These are phyloP conservation scores for Silurus meridionalis DNA, from an alignment of 2,113 vertebrate genomes.

Conservation along the genomic window DNA sequence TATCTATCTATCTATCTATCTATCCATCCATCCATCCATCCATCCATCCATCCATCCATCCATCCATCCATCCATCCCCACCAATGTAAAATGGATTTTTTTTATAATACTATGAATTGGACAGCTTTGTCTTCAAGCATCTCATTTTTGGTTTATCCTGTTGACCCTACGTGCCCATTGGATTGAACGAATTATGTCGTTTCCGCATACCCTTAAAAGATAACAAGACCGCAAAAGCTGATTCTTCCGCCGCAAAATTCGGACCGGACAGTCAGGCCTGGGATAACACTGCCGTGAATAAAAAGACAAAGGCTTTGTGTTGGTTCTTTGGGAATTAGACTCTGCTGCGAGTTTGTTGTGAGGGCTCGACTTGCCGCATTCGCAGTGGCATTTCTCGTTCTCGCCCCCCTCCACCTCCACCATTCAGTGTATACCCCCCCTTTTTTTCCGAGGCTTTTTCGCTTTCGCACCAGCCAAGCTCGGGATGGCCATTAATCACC, in stretches of 20 bases:
- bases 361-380: slow-evolving; percentile 18
- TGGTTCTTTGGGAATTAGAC: slow-evolving; percentile 3
- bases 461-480: slow-evolving; percentile 49
- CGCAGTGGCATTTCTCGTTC: slow-evolving; percentile 43
- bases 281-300: neutral
- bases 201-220: neutral
- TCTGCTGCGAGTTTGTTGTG: neutral
- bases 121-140: neutral
- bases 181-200: neutral
- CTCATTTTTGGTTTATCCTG: neutral
- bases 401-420: slow-evolving; percentile 14
- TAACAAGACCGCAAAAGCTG: neutral
- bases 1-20: too few relatives aligned
- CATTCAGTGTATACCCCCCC: neutral
- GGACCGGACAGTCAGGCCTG: neutral
- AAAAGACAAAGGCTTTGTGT: neutral
- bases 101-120: neutral
- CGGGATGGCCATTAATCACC: slow-evolving; percentile 59
- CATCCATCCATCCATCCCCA: too few relatives aligned
- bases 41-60: too few relatives aligned
- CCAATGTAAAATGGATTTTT: neutral
- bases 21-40: too few relatives aligned
- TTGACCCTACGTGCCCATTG: neutral
- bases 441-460: slow-evolving; percentile 45
- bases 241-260: neutral